phyloP scores from a whole-genome alignment of 1,140 invertebrate species.

The Macrosteles quadrilineatus region DNA sequence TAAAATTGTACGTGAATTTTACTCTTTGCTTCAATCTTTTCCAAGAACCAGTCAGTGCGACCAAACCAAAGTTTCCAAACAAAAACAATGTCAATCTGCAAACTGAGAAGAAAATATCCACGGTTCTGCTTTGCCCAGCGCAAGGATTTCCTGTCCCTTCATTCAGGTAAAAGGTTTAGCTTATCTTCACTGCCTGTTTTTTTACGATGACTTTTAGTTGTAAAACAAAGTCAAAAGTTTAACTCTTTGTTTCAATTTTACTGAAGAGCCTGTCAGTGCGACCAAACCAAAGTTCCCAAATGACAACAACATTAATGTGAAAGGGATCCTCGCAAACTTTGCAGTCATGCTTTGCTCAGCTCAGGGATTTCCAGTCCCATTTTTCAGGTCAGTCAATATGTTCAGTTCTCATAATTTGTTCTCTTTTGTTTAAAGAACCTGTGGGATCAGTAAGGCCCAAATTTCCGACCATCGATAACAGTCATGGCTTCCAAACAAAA shows the following conservation, averaged over 20 bases:
- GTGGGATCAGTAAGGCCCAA: constrained; percentile 66
- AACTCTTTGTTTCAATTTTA: too few relatives aligned
- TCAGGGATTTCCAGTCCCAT: constrained; percentile 40
- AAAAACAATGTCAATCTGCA: constrained; percentile 28
- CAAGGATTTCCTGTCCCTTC: constrained; percentile 39
- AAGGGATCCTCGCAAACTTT: constrained; percentile 50
- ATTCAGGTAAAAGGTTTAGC: too few relatives aligned
- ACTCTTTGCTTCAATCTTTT: constrained; percentile 51
- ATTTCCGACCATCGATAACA: constrained; percentile 44
- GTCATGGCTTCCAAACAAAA: constrained; percentile 56
- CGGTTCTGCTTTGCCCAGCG: constrained; percentile 36
- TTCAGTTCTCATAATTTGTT: neutral
- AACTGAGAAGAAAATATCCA: constrained; percentile 18
- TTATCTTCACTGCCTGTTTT: too few relatives aligned
- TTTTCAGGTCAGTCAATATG: constrained; percentile 23
- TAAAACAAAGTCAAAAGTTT: too few relatives aligned
- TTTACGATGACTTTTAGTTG: too few relatives aligned
- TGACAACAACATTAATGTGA: constrained; percentile 52
- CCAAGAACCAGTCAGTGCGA: constrained; percentile 71
- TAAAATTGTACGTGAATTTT: neutral
- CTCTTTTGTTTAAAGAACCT: constrained; percentile 58
- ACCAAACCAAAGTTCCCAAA: constrained; percentile 56
- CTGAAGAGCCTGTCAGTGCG: constrained; percentile 57
- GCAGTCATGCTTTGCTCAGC: constrained; percentile 57
- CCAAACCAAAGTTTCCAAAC: constrained; percentile 66